Conservation (phyloP, 2,797 vertebrate species). For the Rhinogobio ventralis region DNA sequence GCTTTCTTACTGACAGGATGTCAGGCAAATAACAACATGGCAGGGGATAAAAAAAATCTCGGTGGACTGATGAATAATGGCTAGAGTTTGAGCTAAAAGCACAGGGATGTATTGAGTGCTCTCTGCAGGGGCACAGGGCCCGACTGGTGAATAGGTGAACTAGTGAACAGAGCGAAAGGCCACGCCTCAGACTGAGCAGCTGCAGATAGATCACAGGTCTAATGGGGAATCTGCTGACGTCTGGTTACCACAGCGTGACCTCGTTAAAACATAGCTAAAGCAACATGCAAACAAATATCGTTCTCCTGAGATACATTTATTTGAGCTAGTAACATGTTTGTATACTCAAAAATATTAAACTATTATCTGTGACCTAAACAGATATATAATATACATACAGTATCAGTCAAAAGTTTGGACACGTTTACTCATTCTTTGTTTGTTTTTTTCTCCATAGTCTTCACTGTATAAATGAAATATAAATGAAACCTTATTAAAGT, state of each 20-base stretch:
- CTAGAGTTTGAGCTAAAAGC: slow-evolving; percentile 31
- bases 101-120: slow-evolving; percentile 33
- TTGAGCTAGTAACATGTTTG: neutral
- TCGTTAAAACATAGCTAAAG: neutral
- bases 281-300: neutral
- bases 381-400: neutral
- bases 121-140: slow-evolving; percentile 38
- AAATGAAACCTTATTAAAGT: neutral
- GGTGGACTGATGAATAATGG: slow-evolving; percentile 26
- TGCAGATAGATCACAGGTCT: slow-evolving; percentile 19
- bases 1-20: slow-evolving; percentile 33
- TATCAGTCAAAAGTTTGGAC: neutral
- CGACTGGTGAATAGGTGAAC: slow-evolving; percentile 50
- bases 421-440: neutral
- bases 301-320: neutral
- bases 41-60: slow-evolving; percentile 37
- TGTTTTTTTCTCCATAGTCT: neutral
- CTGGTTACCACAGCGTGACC: neutral
- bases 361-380: neutral
- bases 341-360: neutral
- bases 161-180: slow-evolving; percentile 45
- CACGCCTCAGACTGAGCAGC: slow-evolving; percentile 38
- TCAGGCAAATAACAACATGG: slow-evolving; percentile 42
- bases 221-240: slow-evolving; percentile 3
- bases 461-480: neutral